Percentiles rank a stretch among this genome's conserved stretches.
These are phyloP conservation scores for Mormyrus iriodes DNA, from an alignment of 2,113 vertebrate genomes.

Conservation along the genomic window DNA sequence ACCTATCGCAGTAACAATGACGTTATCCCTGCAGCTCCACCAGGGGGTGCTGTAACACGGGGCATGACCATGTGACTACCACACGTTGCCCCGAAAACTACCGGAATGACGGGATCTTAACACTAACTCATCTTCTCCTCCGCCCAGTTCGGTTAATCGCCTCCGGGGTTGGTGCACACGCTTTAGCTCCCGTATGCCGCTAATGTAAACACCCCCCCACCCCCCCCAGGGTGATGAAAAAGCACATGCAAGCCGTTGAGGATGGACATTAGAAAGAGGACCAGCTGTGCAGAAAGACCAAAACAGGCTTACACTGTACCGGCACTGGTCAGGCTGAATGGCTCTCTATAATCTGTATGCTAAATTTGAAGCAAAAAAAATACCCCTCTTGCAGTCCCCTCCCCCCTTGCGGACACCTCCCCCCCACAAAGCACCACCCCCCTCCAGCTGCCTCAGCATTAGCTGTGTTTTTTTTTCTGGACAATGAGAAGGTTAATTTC, in stretches of 20 bases:
- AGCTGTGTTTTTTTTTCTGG: not conserved
- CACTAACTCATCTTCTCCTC: not conserved
- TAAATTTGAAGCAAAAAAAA: not conserved
- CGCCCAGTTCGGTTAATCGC: not conserved
- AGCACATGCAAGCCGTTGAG: too few relatives aligned
- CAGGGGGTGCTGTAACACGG: not conserved
- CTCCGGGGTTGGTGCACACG: not conserved
- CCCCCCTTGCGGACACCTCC: not conserved
- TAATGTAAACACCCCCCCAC: too few relatives aligned
- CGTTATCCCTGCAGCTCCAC: not conserved
- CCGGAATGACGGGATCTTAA: not conserved
- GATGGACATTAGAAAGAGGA: too few relatives aligned
- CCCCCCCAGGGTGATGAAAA: too few relatives aligned
- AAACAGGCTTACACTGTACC: too few relatives aligned
- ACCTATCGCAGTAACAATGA: not conserved
- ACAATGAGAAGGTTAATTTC: conserved; percentile 2
- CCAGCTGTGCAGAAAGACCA: too few relatives aligned
- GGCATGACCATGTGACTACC: not conserved
- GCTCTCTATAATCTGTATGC: too few relatives aligned
- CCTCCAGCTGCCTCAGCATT: not conserved
- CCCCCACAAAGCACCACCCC: not conserved
- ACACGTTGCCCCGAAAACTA: not conserved
- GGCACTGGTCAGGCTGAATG: too few relatives aligned
- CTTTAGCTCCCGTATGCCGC: too few relatives aligned
- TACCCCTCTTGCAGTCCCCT: not conserved